phyloP scores from a whole-genome alignment of 1,140 invertebrate species.

The Macrotrachela quadricornifera region DNA sequence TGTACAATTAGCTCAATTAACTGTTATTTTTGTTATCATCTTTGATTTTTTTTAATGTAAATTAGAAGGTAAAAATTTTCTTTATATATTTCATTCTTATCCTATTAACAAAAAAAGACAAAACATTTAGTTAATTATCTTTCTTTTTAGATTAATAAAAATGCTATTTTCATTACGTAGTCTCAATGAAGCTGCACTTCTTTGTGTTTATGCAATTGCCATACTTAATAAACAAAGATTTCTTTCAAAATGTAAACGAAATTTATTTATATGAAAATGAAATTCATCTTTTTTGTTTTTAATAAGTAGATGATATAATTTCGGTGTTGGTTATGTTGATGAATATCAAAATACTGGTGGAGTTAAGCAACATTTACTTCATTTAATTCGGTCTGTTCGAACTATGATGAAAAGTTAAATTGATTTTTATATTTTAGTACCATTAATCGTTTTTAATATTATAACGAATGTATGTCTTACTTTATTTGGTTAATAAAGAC shows the following conservation, averaged over 20 bases:
- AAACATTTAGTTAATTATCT: too few relatives aligned
- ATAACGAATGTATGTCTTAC: neutral
- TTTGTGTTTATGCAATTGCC: slow-evolving; percentile 5
- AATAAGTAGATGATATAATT: too few relatives aligned
- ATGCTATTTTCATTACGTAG: slow-evolving; percentile 3
- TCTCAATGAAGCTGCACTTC: slow-evolving; percentile 4
- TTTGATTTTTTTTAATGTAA: too few relatives aligned
- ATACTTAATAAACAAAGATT: slow-evolving; percentile 8
- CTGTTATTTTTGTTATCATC: too few relatives aligned
- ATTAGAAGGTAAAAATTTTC: too few relatives aligned
- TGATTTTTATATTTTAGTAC: neutral
- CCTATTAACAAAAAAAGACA: too few relatives aligned
- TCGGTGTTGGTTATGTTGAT: too few relatives aligned
- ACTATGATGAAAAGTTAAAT: slow-evolving; percentile 6
- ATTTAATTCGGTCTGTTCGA: slow-evolving; percentile 6
- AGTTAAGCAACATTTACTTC: neutral
- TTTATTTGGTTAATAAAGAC: slow-evolving; percentile 8
- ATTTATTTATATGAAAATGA: neutral
- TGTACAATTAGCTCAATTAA: too few relatives aligned
- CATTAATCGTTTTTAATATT: slow-evolving; percentile 5
- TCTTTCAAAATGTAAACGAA: slow-evolving; percentile 1
- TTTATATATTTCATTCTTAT: too few relatives aligned
- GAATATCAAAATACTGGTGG: too few relatives aligned
- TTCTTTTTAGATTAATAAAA: too few relatives aligned
- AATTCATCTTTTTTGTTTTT: too few relatives aligned